Base-by-base conservation (phyloP, 2,888 invertebrate species). In the Latrodectus elegans region DNA sequence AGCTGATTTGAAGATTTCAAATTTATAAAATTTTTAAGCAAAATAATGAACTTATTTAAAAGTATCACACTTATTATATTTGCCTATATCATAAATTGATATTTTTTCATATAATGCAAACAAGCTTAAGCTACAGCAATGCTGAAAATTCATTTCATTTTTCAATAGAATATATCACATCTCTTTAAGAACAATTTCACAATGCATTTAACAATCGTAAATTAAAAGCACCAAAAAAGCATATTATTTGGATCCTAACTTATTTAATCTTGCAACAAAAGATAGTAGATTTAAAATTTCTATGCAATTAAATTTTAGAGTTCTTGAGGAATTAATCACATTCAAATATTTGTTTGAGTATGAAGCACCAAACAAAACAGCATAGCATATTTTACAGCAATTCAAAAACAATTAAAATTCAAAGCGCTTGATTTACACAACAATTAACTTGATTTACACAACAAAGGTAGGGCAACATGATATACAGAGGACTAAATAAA, bases 401-500 rank as follows among this genome's bases (percentile, higher is more conserved):
- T 60, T 60, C n/a, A 15, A 60, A 60, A 17, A 68, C 17, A 68
- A 68, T 68, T 68, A 68, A 17, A 22, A 68, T 68, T 68, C 22
- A 22, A 68, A 22, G 22, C 17, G 22, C 17, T 22, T 68, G n/a
- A 68, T 17, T 22, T 73, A 49, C 51, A 17, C 9, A 73, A 73
- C 22, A 73, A 17, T 68, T 22, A 17, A 17, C 8, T 22, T 68
- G n/a, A 68, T 17, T 22, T 73, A 49, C 51, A 17, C 9, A 73
- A 73, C 22, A 73, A n/a, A 73, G 11, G 12, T 8, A 52, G n/a
- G 53, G n/a, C 22, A 49, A 8, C 70, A 70, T 70, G 10, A 73
- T 73, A 73, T 22, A 68, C 26, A 68, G 12, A 68, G 55, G n/a
- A 49, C 17, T 68, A 49, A 68, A 71, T 26, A 71, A 52, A 60